phyloP scores from a whole-genome alignment of 2,113 vertebrate species.

The Neogobius melanostomus region DNA sequence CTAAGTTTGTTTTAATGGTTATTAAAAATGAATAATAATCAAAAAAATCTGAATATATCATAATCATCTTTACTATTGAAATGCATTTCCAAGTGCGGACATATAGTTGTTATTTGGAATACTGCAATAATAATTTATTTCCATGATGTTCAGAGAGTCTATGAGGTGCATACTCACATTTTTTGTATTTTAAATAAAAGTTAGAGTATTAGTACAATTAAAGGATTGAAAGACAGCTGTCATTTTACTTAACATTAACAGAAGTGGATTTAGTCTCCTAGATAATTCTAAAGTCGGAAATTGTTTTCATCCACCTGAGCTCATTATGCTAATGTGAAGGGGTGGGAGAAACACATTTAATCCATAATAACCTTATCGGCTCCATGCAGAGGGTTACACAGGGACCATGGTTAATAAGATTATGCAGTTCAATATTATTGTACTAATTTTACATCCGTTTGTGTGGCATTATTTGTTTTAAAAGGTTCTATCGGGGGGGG shows the following conservation, averaged over 20 bases:
- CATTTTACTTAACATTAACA: constrained; percentile 9
- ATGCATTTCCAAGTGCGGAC: no score
- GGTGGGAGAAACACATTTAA: constrained; percentile 1
- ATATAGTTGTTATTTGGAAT: no score
- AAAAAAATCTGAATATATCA: no score
- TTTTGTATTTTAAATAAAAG: neutral
- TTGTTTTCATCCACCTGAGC: constrained; percentile 22
- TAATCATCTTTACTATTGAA: no score
- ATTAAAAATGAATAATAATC: no score
- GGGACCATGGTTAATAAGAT: constrained; percentile 14
- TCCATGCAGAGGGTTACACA: constrained; percentile 3
- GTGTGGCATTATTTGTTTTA: neutral
- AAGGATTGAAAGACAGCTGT: neutral
- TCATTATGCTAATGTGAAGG: neutral
- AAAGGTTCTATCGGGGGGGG: neutral
- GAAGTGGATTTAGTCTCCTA: constrained; percentile 14
- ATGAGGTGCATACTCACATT: neutral
- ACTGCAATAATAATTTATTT: no score
- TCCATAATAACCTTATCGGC: constrained; percentile 19
- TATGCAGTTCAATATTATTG: neutral
- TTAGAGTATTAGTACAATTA: neutral
- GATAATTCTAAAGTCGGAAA: neutral
- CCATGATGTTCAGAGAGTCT: neutral
- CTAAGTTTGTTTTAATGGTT: no score
- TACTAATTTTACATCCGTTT: neutral